These are phyloP conservation scores for Zaprionus lachaisei DNA, from an alignment of 1,140 invertebrate species.

Conservation along the genomic window DNA sequence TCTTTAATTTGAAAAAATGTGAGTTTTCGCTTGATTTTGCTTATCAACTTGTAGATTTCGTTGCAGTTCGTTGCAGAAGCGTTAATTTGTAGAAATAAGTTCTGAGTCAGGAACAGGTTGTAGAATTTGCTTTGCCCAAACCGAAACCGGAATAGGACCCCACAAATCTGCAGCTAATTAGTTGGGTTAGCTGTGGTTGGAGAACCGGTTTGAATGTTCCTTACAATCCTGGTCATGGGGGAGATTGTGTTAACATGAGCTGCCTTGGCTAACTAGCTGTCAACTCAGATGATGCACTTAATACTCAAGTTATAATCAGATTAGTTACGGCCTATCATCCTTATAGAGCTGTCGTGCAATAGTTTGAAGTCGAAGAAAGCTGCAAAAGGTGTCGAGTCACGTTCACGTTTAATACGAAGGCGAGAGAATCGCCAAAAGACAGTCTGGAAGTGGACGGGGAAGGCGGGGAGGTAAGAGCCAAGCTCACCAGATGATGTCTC, in stretches of 20 bases:
- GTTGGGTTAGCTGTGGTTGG: neutral
- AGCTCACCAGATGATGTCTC: slow-evolving; percentile 24
- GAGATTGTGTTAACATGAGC: neutral
- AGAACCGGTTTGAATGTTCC: slow-evolving; percentile 10
- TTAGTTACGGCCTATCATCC: neutral
- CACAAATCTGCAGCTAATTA: slow-evolving; percentile 25
- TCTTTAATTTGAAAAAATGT: neutral
- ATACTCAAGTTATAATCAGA: slow-evolving; percentile 25
- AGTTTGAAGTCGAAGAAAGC: slow-evolving; percentile 1
- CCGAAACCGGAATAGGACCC: slow-evolving; percentile 25
- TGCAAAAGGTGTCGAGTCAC: slow-evolving; percentile 29
- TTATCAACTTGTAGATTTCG: neutral
- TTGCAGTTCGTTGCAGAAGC: neutral
- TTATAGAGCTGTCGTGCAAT: neutral
- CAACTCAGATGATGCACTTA: slow-evolving; percentile 3
- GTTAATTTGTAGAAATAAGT: neutral
- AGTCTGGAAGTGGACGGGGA: neutral
- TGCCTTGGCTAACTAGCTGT: neutral
- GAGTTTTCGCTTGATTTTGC: neutral
- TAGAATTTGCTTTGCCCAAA: slow-evolving; percentile 4
- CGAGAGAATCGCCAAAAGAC: neutral
- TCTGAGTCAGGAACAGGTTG: slow-evolving; percentile 24
- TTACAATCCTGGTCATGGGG: slow-evolving; percentile 9
- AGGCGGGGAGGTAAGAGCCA: neutral
- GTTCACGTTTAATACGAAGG: neutral